Conservation (phyloP, 2,888 invertebrate genomes). For the Alentia gelatinosa region DNA sequence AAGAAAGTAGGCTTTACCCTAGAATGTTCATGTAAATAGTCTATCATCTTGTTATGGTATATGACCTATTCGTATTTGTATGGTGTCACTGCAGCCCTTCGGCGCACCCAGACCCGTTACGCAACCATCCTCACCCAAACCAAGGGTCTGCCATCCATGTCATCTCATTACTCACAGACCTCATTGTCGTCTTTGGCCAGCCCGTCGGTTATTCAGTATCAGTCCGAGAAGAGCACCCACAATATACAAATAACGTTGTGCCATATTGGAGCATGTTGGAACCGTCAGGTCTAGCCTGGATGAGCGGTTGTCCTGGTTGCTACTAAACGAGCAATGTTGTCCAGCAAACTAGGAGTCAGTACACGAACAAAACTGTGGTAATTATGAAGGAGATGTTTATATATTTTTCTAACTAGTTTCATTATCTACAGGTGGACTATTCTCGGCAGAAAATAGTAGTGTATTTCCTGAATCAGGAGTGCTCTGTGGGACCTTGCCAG, state of each 20-base stretch:
- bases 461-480: too few relatives aligned
- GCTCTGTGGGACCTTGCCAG: too few relatives aligned
- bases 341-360: neutral
- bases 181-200: neutral
- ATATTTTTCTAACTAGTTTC: slow-evolving; percentile 30
- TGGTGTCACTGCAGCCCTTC: neutral
- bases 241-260: neutral
- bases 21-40: neutral
- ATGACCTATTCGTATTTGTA: neutral
- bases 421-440: neutral
- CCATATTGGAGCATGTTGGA: neutral
- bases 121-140: neutral
- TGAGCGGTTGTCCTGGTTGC: neutral
- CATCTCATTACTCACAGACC: slow-evolving; percentile 26
- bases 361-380: slow-evolving; percentile 6
- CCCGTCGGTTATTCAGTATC: neutral
- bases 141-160: neutral
- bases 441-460: too few relatives aligned
- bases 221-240: neutral
- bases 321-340: slow-evolving; percentile 2
- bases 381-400: slow-evolving; percentile 1
- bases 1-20: neutral
- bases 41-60: neutral
- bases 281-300: neutral
- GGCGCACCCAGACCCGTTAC: neutral